Conservation (phyloP, 2,888 invertebrate genomes). For the Hetaerina titia region DNA sequence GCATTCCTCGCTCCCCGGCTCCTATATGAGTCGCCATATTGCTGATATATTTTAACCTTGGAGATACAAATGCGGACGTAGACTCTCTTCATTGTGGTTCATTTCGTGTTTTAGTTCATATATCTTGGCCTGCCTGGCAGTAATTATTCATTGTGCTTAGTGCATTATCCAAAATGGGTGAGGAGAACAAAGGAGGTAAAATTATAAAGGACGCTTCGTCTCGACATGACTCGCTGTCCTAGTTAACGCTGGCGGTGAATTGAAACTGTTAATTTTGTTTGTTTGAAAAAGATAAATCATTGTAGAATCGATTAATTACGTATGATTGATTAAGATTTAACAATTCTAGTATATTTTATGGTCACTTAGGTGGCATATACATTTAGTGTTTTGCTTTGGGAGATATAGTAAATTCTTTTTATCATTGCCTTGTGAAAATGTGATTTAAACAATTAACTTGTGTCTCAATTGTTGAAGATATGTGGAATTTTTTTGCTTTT, state of each 20-base stretch:
- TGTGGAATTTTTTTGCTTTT: background rate
- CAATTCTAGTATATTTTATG: too few relatives aligned
- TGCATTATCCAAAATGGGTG: conserved; percentile 54
- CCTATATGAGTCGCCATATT: conserved; percentile 43
- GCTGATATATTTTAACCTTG: conserved; percentile 28
- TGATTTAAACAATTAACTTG: too few relatives aligned
- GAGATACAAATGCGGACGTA: background rate
- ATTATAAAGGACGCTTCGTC: conserved; percentile 50
- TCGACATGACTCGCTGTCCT: conserved; percentile 48
- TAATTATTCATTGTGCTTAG: conserved; percentile 21
- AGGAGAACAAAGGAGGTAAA: conserved; percentile 67
- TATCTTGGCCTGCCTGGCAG: conserved; percentile 20
- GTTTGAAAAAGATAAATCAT: background rate
- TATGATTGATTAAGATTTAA: background rate
- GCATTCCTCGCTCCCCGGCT: background rate
- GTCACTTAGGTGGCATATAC: too few relatives aligned
- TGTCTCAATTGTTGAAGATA: background rate
- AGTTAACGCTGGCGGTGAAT: conserved; percentile 27
- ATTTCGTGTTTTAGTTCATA: background rate
- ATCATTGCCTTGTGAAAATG: too few relatives aligned
- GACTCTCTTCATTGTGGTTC: background rate
- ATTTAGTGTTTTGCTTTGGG: too few relatives aligned
- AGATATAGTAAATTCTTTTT: too few relatives aligned
- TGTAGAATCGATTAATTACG: background rate
- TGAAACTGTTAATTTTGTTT: background rate